phyloP scores from a whole-genome alignment of 1,140 invertebrate species.

The Neodiprion lecontei region DNA sequence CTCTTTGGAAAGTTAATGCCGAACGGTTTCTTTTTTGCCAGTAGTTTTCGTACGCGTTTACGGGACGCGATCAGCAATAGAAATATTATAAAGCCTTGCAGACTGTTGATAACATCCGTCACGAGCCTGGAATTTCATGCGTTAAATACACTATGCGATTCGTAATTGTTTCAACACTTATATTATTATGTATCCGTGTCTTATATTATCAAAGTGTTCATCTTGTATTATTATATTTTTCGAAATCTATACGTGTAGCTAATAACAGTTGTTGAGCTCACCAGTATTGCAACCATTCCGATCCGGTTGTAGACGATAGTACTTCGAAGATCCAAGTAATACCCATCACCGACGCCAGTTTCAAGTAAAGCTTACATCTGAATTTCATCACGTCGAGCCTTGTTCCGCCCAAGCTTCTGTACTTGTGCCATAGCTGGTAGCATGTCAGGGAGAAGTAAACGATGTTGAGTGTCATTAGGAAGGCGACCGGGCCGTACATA shows the following conservation, averaged over 20 bases:
- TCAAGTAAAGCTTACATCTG: slow-evolving; percentile 70
- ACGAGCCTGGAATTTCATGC: slow-evolving; percentile 62
- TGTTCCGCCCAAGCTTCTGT: slow-evolving; percentile 59
- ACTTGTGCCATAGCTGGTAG: slow-evolving; percentile 62
- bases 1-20: slow-evolving; percentile 53
- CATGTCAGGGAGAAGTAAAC: slow-evolving; percentile 66
- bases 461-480: slow-evolving; percentile 65
- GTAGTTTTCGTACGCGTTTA: slow-evolving; percentile 65
- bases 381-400: slow-evolving; percentile 65
- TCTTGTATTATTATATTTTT: too few relatives aligned
- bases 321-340: slow-evolving; percentile 77
- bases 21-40: slow-evolving; percentile 56
- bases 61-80: slow-evolving; percentile 67
- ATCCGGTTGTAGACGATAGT: slow-evolving; percentile 53
- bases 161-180: too few relatives aligned
- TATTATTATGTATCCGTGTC: too few relatives aligned
- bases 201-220: too few relatives aligned
- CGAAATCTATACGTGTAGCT: too few relatives aligned
- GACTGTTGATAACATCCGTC: slow-evolving; percentile 68
- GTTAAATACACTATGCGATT: too few relatives aligned
- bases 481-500: slow-evolving; percentile 70
- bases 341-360: slow-evolving; percentile 76
- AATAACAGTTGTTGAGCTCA: slow-evolving; percentile 19
- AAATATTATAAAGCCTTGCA: slow-evolving; percentile 74
- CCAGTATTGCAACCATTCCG: slow-evolving; percentile 36